Evolutionary conservation across 1,140 invertebrate genomes (phyloP).

Genomic region (Pseudomyrmex flavicornis): DNA sequence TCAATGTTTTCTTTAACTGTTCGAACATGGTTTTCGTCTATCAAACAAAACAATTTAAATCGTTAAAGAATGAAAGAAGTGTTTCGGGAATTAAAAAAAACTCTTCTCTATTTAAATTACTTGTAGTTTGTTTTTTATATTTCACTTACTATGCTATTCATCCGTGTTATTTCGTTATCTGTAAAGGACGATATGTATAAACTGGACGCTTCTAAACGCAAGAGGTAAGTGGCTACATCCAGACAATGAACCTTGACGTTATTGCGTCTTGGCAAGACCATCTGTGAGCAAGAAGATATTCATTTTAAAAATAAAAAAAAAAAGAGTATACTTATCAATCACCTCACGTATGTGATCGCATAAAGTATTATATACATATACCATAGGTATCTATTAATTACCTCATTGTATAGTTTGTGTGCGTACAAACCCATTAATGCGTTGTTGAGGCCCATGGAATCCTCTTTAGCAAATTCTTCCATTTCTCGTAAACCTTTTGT

Average conservation of each 20-base stretch:
- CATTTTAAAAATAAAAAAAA: slow-evolving; percentile 8
- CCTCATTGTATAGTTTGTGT: slow-evolving; percentile 71
- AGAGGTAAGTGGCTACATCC: slow-evolving; percentile 57
- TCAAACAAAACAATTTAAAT: slow-evolving; percentile 8
- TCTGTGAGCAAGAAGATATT: slow-evolving; percentile 40
- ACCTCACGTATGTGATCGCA: no score
- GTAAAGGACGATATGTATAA: slow-evolving; percentile 77
- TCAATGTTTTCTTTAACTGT: slow-evolving; percentile 70
- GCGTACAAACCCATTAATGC: slow-evolving; percentile 74
- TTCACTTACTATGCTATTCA: slow-evolving; percentile 67
- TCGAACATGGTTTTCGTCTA: slow-evolving; percentile 67
- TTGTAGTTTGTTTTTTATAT: background rate
- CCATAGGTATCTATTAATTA: slow-evolving; percentile 38
- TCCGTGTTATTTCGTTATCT: slow-evolving; percentile 61
- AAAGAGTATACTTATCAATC: background rate
- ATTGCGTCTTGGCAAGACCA: slow-evolving; percentile 56
- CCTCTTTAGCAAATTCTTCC: slow-evolving; percentile 3
- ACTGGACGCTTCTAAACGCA: slow-evolving; percentile 71
- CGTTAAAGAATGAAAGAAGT: slow-evolving; percentile 9
- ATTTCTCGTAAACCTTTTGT: slow-evolving; percentile 55
- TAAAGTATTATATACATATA: no score
- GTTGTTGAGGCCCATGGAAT: slow-evolving; percentile 64
- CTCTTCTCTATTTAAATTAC: background rate
- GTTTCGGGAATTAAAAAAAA: background rate
- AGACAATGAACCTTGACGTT: slow-evolving; percentile 73